Base-by-base conservation (phyloP, 1,140 invertebrate species). In the Sinella curviseta region DNA sequence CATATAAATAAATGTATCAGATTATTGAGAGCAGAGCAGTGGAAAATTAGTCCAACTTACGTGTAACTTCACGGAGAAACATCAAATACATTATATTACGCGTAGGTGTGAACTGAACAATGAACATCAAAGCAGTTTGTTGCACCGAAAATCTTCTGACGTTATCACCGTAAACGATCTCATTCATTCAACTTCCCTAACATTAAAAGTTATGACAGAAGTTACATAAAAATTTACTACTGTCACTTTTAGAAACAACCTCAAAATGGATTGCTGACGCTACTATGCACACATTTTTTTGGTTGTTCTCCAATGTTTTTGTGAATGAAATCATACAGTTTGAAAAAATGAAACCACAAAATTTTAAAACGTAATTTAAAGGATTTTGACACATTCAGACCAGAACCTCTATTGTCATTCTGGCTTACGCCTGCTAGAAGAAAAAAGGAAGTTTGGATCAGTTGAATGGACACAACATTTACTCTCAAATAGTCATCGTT, bases 11-110 rank as follows among this genome's bases (percentile, higher is more conserved):
- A 70, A 70, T 70, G 65, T 70, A 70, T 33, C 65, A 70, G 65
- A 70, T 70, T 70, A 70, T 70, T 70, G 65, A 33, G 65, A 70
- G 65, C 65, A 70, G 8, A 70, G 65, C 65, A 70, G 65, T 70
- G 65, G 65, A 70, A 70, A 70, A 70, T 70, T 70, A 70, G 65
- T 70, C 24, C 31, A 70, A 70, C 65, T 70, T 33, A 17, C 39
- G 39, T 48, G 20, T 8, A 12, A 8, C 20, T 48, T 48, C 39
- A 48, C 20, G 39, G 39, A 48, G 39, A 48, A n/a, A 48, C 39
- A 48, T 48, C 39, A 48, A 48, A 48, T 20, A 48, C 8, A 8
- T 48, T 48, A 20, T 20, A 8, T 48, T 48, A 20, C 39, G 39
- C 39, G 65, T 30, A 70, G 65, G 65, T 70, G 65, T 70, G 65